Conservation (phyloP, 2,797 vertebrate genomes). For the Gadopsis bispinosus region DNA sequence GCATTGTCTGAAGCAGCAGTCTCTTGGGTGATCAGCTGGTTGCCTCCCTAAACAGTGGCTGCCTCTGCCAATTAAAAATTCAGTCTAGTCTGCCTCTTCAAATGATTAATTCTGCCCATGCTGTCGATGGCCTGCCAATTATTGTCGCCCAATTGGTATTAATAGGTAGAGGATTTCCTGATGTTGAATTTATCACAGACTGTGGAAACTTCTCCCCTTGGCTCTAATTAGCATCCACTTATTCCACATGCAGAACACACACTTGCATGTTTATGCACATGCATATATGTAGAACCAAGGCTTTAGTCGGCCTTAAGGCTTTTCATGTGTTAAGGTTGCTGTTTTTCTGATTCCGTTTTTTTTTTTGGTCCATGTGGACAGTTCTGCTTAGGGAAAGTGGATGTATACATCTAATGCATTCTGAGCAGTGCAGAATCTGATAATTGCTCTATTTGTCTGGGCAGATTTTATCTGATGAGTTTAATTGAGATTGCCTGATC, state of each 20-base stretch:
- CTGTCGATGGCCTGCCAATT: constrained; percentile 84
- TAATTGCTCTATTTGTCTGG: constrained; percentile 18
- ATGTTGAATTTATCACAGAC: constrained; percentile 80
- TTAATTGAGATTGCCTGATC: constrained; percentile 33
- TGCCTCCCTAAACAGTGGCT: constrained; percentile 84
- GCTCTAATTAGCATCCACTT: constrained; percentile 73
- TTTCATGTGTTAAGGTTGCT: constrained; percentile 6
- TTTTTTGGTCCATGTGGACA: constrained; percentile 15
- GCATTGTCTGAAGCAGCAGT: constrained; percentile 85
- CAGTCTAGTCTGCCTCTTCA: constrained; percentile 81
- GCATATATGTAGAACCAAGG: constrained; percentile 29
- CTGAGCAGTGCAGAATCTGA: not conserved
- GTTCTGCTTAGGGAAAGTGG: constrained; percentile 12
- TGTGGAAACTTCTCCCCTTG: constrained; percentile 76
- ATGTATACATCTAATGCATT: not conserved
- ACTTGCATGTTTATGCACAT: constrained; percentile 38
- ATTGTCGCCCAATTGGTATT: constrained; percentile 84
- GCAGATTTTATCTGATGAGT: constrained; percentile 36
- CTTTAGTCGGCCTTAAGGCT: constrained; percentile 9
- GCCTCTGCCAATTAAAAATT: constrained; percentile 86
- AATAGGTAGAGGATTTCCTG: constrained; percentile 83
- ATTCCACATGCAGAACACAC: constrained; percentile 48
- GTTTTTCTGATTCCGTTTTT: constrained; percentile 15
- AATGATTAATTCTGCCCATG: constrained; percentile 84
- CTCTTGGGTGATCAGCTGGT: constrained; percentile 83